phyloP scores from a whole-genome alignment of 2,113 vertebrate species.

The Pelecanoides urinatrix region DNA sequence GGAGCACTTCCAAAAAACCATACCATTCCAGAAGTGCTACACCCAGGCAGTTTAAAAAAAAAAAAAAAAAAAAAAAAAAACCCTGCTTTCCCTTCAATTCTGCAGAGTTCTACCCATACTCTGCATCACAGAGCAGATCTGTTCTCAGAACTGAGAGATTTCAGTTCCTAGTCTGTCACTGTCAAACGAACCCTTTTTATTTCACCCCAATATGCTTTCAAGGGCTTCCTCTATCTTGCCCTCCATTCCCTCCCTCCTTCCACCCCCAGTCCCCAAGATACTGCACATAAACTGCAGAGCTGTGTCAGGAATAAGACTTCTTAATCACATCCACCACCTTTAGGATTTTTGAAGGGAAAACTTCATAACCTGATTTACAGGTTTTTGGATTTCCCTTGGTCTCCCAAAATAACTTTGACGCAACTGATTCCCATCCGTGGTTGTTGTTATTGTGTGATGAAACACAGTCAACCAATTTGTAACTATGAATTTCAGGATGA shows the following conservation, averaged over 20 bases:
- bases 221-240: background rate
- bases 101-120: background rate
- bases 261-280: background rate
- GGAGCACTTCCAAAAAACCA: background rate
- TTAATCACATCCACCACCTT: background rate
- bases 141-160: background rate
- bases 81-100: background rate
- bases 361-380: background rate
- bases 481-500: background rate
- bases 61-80: background rate
- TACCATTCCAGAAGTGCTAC: background rate
- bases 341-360: background rate
- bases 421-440: background rate
- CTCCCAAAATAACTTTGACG: background rate
- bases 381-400: background rate
- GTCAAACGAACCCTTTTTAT: constrained; percentile 25
- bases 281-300: background rate
- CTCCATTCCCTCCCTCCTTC: background rate
- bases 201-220: constrained; percentile 9
- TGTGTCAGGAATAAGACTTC: background rate
- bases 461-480: background rate
- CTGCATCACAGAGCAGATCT: constrained; percentile 24
- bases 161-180: constrained; percentile 23
- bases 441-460: background rate
- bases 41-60: background rate